phyloP scores from a whole-genome alignment of 2,113 vertebrate genomes.

The Ceyx margarethae region DNA sequence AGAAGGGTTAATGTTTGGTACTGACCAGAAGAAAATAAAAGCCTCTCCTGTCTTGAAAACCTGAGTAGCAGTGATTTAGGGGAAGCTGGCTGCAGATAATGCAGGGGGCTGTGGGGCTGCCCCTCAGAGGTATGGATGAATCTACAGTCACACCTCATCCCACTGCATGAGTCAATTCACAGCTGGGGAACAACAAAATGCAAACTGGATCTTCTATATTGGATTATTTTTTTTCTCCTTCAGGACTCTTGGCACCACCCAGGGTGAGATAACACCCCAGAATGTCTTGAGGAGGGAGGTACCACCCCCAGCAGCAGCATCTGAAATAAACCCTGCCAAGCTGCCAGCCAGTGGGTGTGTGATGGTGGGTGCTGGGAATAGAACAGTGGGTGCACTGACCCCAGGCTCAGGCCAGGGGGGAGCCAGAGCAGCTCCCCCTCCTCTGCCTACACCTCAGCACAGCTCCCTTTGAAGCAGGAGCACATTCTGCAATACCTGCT shows the following conservation, averaged over 20 bases:
- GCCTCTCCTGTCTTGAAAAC: background rate
- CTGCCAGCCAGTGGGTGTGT: background rate
- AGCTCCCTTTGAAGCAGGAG: background rate
- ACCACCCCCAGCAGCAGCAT: background rate
- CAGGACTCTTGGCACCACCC: background rate
- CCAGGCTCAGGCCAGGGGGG: background rate
- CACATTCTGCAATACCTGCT: background rate
- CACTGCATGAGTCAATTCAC: too few species aligned
- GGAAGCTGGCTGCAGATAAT: background rate
- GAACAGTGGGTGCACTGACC: background rate
- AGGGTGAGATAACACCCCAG: background rate
- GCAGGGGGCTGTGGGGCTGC: rapidly evolving
- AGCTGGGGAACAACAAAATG: background rate
- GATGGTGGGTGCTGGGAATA: background rate
- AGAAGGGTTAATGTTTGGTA: too few species aligned
- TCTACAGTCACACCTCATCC: too few species aligned
- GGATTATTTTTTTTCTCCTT: background rate
- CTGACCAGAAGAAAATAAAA: background rate
- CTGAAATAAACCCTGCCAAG: background rate
- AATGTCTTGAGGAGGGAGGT: background rate
- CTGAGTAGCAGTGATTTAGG: background rate
- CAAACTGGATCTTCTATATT: background rate
- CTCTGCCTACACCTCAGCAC: background rate
- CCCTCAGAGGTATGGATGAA: background rate
- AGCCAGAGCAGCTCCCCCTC: background rate